Evolutionary conservation across 2,113 vertebrate species (phyloP).

Genomic region (Epinephelus fuscoguttatus): DNA sequence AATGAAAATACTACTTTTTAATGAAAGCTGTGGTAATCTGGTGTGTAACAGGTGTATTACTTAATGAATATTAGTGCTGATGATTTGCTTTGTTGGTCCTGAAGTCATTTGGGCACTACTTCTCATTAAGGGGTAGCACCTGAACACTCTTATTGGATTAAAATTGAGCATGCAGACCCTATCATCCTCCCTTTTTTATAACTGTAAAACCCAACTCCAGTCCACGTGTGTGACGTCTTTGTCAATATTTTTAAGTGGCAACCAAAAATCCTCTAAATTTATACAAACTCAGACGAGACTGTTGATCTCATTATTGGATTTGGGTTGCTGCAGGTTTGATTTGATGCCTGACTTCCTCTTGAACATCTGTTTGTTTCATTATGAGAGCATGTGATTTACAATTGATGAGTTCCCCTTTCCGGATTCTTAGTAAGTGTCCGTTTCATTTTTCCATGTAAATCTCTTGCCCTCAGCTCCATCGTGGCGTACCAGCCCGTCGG

Average conservation of each 20-base stretch:
- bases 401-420: slow-evolving; percentile 1
- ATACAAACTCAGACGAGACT: neutral
- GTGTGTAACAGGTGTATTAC: neutral
- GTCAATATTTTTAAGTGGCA: neutral
- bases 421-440: neutral
- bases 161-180: slow-evolving; percentile 30
- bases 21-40: neutral
- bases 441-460: slow-evolving; percentile 16
- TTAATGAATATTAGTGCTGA: slow-evolving; percentile 15
- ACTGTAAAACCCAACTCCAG: slow-evolving; percentile 56
- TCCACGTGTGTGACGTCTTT: neutral
- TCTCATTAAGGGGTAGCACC: neutral
- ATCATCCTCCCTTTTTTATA: slow-evolving; percentile 27
- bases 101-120: neutral
- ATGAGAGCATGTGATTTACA: slow-evolving; percentile 38
- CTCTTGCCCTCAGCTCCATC: slow-evolving; percentile 88
- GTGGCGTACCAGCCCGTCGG: slow-evolving; percentile 94
- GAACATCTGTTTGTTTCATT: neutral
- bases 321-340: slow-evolving; percentile 46
- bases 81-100: slow-evolving; percentile 33
- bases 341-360: slow-evolving; percentile 23
- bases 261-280: neutral
- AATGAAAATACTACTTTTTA: slow-evolving; percentile 22
- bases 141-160: slow-evolving; percentile 5
- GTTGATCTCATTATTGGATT: slow-evolving; percentile 31